Evolutionary conservation across 1,140 invertebrate genomes (phyloP), one percentile per base, ranked within the genome.

Genomic region (Camponotus vicinus): DNA sequence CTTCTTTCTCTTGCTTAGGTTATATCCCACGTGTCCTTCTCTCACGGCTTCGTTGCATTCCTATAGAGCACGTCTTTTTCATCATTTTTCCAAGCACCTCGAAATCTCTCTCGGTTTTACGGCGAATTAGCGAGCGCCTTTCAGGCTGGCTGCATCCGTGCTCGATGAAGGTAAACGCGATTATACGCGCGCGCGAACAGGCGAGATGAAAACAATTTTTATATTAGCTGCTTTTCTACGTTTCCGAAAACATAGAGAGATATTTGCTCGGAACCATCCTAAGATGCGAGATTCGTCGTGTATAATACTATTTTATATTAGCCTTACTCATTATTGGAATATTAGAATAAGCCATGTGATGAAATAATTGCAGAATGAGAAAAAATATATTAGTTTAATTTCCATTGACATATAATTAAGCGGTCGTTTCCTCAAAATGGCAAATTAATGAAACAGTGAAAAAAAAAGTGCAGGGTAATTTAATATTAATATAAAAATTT

Each of bases 81-180:
- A 66, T 78, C 67, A 87, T 71, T 87, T 78, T 83, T 67, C 59
- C 70, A 34, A 80, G 57, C 71, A 85, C 78, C 69, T 75, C 63
- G 71, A 78, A 89, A 59, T 85, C 75, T 79, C 64, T 80, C 79
- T 63, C 69, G 55, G 40, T 83, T 83, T 83, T 83, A 83, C 55
- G 27, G 69, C 69, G 57, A 83, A 83, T 75, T 83, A 83, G 69
- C 55, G 69, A 83, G 55, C 79, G 40, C 79, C 79, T 61, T 83
- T 83, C 79, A 75, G 42, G 42, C 34, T 32, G 18, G 67, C 32
- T 55, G 55, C 69, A 45, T 83, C 57, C 79, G 27, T 18, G 69
- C 37, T n/a, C 69, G 79, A 83, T 83, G 79, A 45, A 75, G 79
- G 79, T 83, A 83, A 83, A 83, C 79, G 69, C 40, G 57, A 83